Evolutionary conservation across 35 echinoderm and acorn worm species (phyloP), one percentile per base, ranked within the genome.

Genomic region (Eucidaris tribuloides): DNA sequence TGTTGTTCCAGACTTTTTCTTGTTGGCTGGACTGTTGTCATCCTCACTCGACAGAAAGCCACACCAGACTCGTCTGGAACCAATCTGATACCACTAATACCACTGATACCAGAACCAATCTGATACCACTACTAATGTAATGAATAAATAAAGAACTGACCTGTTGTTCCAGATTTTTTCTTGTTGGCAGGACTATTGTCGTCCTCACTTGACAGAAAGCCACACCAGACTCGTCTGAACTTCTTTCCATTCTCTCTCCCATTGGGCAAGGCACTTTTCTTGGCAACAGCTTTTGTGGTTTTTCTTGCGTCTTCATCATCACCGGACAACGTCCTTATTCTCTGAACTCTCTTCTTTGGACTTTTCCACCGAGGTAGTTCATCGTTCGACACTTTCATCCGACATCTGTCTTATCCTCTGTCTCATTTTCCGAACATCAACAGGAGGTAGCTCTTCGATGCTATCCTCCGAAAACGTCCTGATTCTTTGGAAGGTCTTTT

Each of bases 221-320:
- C 54, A 0, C 24, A 30, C 52, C 36, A 42, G 2, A 59, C 56
- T 42, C 36, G 60, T 57, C 54, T 28, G 29, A 42, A 33, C 4
- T 20, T 30, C 14, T 62, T 82, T 20, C 23, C 62, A 20, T 29
- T 57, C n/a, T 14, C 31, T 2, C 25, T 43, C 4, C 58, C 31
- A 34, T 62, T 24, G 11, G 60, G 52, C 14, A 22, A 17, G 5
- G 68, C 11, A 1, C 28, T 7, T 7, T 74, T 44, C 30, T 74
- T 74, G 41, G 24, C 24, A 36, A 44, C 24, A 33, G 35, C 68
- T 14, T 38, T 41, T 41, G 35, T 22, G 13, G 24, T 44, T 40
- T 74, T 74, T 37, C 29, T 36, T 40, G 62, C 57, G 22, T 88
- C 88, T 7, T 89, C 86, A 9, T 85, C 71, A 2, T 77, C 82